Conservation (phyloP, 2,888 invertebrate species). For the Ormyrus thymus region DNA sequence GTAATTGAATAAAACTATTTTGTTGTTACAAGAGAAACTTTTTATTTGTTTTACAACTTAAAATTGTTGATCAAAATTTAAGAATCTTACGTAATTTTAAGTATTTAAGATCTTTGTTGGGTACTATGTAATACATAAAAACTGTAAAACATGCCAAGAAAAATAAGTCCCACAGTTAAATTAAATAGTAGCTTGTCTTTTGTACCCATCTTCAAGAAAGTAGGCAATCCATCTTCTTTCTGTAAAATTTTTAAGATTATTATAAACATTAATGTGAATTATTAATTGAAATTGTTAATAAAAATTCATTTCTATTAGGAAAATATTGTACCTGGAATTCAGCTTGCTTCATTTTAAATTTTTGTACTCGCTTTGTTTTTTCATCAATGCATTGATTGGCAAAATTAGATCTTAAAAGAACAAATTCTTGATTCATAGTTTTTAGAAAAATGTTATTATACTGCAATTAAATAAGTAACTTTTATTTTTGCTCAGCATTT, state of each 20-base stretch:
- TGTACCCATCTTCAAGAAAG: conserved; percentile 79
- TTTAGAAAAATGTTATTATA: not conserved
- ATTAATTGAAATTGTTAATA: no score
- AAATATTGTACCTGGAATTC: conserved; percentile 63
- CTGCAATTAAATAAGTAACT: conserved; percentile 1
- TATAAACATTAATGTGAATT: conserved; percentile 15
- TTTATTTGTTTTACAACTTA: conserved; percentile 9
- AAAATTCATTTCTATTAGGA: no score
- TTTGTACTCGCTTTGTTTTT: conserved; percentile 49
- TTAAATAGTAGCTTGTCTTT: conserved; percentile 76
- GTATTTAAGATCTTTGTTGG: not conserved
- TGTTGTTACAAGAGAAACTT: conserved; percentile 2
- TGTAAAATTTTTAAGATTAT: conserved; percentile 68
- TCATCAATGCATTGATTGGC: conserved; percentile 11
- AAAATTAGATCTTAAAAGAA: conserved; percentile 8
- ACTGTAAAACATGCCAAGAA: not conserved
- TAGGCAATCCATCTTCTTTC: conserved; percentile 79
- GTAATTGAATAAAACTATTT: conserved; percentile 39
- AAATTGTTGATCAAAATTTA: conserved; percentile 32
- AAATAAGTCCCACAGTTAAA: not conserved
- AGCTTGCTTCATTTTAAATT: conserved; percentile 64
- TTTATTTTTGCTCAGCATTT: not conserved
- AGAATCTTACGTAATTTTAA: no score
- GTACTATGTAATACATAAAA: not conserved
- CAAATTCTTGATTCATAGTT: not conserved